A percentile compares a stretch with the other conserved stretches of the same genome.
These are phyloP conservation scores for Teleogryllus oceanicus DNA, from an alignment of 2,888 invertebrate genomes.

Conservation along the genomic window DNA sequence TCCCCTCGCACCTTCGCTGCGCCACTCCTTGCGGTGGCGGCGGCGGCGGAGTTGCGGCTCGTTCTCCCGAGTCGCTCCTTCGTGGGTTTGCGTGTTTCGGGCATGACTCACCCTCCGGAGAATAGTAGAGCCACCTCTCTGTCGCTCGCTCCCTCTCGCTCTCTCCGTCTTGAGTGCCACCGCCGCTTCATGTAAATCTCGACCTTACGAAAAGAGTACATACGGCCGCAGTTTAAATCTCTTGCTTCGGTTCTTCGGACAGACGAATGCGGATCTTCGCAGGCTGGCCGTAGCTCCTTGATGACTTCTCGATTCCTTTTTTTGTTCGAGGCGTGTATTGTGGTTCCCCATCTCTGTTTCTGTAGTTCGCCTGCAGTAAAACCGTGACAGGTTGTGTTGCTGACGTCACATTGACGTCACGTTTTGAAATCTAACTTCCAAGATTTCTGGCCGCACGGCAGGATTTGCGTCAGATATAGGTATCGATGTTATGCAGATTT, in stretches of 20 bases:
- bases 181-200: background rate
- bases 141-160: background rate
- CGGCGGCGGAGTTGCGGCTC: background rate
- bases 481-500: background rate
- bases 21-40: no score
- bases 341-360: no score
- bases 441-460: background rate
- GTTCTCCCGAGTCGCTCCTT: background rate
- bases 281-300: no score
- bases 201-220: constrained; percentile 5
- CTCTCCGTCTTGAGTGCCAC: background rate
- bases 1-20: no score
- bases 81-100: constrained; percentile 7
- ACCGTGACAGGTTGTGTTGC: background rate
- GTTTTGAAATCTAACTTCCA: background rate
- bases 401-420: constrained; percentile 7
- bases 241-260: background rate
- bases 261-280: no score
- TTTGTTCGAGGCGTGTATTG: no score
- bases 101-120: background rate
- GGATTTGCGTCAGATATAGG: background rate
- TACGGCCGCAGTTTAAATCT: background rate
- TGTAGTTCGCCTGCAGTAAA: no score
- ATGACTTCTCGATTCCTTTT: no score
- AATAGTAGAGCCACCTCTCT: background rate